Percentiles rank a stretch among this genome's conserved stretches.
Evolutionary conservation across 2,888 invertebrate species (phyloP).

Genomic region (Parnassius mnemosyne): DNA sequence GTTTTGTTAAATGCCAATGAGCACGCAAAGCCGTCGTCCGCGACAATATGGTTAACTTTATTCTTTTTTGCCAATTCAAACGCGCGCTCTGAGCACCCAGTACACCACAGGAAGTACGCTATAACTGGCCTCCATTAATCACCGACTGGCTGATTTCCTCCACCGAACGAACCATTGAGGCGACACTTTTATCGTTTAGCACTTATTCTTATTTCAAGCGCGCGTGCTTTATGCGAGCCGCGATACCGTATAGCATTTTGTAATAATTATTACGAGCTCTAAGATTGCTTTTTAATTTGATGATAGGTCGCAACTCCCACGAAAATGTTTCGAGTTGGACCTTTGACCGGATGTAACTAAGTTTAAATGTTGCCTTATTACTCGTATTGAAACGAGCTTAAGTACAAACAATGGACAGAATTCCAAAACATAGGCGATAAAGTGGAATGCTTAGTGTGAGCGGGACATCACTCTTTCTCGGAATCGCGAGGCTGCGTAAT

Average conservation of each 20-base stretch:
- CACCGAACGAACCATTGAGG: conserved; percentile 39
- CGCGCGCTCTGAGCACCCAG: conserved; percentile 35
- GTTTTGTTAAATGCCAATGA: conserved; percentile 38
- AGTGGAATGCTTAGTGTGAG: conserved; percentile 68
- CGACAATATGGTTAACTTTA: conserved; percentile 38
- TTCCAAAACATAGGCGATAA: conserved; percentile 71
- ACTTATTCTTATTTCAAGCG: conserved; percentile 30
- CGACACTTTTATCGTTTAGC: conserved; percentile 63
- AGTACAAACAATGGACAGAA: conserved; percentile 72
- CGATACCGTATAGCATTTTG: conserved; percentile 27
- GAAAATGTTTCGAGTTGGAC: conserved; percentile 34
- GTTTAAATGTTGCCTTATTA: conserved; percentile 52
- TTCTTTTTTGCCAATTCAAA: conserved; percentile 48
- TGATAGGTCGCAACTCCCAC: conserved; percentile 9
- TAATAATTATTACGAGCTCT: conserved; percentile 26
- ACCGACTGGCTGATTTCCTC: conserved; percentile 55
- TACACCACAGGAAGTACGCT: conserved; percentile 68
- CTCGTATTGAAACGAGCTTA: conserved; percentile 65
- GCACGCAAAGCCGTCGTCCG: conserved; percentile 35
- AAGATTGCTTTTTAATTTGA: conserved; percentile 20
- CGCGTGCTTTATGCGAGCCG: conserved; percentile 35
- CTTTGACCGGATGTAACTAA: conserved; percentile 57
- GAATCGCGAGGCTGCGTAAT: conserved; percentile 68
- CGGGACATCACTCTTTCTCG: conserved; percentile 68
- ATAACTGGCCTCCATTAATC: conserved; percentile 59